phyloP scores from a whole-genome alignment of 2,888 invertebrate genomes.

The Acheta domesticus region DNA sequence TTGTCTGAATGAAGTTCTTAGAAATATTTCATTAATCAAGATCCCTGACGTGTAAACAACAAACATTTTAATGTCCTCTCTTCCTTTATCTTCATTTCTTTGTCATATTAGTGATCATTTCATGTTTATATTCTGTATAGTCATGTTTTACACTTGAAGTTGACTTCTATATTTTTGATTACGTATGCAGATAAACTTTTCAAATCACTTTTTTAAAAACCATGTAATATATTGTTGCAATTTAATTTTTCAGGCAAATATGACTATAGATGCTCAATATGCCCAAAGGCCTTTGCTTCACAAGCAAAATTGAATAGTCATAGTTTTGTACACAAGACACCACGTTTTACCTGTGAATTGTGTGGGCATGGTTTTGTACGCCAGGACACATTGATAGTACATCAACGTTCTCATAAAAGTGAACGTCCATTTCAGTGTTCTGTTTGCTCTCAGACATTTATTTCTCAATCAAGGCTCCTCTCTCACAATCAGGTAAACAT shows the following conservation, averaged over 20 bases:
- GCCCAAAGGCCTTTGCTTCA: conserved; percentile 26
- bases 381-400: conserved; percentile 26
- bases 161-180: too few relatives aligned
- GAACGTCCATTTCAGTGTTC: conserved; percentile 26
- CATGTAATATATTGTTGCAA: not conserved
- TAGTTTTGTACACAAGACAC: conserved; percentile 24
- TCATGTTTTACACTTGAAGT: too few relatives aligned
- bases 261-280: conserved; percentile 27
- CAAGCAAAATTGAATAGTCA: conserved; percentile 29
- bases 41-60: too few relatives aligned
- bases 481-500: conserved; percentile 28
- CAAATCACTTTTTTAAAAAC: too few relatives aligned
- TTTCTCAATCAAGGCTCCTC: conserved; percentile 25
- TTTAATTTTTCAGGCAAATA: conserved; percentile 22
- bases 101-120: too few relatives aligned
- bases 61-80: too few relatives aligned
- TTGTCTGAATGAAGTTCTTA: not conserved
- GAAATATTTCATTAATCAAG: too few relatives aligned
- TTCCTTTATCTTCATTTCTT: too few relatives aligned
- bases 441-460: conserved; percentile 24
- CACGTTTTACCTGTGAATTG: conserved; percentile 26
- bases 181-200: too few relatives aligned
- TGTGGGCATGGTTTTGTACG: conserved; percentile 28
- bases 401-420: conserved; percentile 24
- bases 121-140: too few relatives aligned